phyloP scores from a whole-genome alignment of 2,797 vertebrate species.

The Eulemur mongoz region DNA sequence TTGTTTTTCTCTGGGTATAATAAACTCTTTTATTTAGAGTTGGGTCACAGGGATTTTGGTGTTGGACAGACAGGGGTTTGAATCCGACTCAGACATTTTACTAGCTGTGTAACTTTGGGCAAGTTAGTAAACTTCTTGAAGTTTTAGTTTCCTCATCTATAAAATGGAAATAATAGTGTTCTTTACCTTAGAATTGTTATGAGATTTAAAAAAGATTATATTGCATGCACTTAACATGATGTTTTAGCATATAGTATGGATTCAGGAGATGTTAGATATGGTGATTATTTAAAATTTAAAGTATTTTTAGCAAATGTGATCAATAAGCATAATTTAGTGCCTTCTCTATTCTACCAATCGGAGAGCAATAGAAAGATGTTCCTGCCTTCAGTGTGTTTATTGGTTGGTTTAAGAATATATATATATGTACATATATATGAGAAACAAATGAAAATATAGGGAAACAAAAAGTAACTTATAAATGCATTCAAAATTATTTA shows the following conservation, averaged over 20 bases:
- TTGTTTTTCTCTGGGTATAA: slow-evolving; percentile 39
- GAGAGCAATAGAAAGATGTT: neutral
- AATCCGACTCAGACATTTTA: neutral
- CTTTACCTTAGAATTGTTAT: neutral
- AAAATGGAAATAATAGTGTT: slow-evolving; percentile 32
- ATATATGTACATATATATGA: neutral
- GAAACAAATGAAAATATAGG: neutral
- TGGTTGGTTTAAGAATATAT: neutral
- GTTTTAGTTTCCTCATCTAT: slow-evolving; percentile 44
- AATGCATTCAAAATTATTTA: slow-evolving; percentile 32
- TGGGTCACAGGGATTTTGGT: neutral
- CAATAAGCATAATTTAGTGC: slow-evolving; percentile 14
- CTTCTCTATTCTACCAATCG: neutral
- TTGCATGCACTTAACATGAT: neutral
- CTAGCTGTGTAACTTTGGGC: neutral
- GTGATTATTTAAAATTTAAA: slow-evolving; percentile 31
- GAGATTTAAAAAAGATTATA: slow-evolving; percentile 27
- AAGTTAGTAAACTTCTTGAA: slow-evolving; percentile 17
- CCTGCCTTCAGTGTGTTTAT: neutral
- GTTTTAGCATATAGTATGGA: neutral
- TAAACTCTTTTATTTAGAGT: neutral
- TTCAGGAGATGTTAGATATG: slow-evolving; percentile 13
- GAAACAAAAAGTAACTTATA: neutral
- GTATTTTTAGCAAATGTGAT: slow-evolving; percentile 36
- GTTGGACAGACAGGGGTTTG: neutral